A percentile compares a stretch with the other conserved stretches of the same genome.
These are phyloP conservation scores for Cataglyphis livida DNA, from an alignment of 2,888 invertebrate species.

Conservation along the genomic window DNA sequence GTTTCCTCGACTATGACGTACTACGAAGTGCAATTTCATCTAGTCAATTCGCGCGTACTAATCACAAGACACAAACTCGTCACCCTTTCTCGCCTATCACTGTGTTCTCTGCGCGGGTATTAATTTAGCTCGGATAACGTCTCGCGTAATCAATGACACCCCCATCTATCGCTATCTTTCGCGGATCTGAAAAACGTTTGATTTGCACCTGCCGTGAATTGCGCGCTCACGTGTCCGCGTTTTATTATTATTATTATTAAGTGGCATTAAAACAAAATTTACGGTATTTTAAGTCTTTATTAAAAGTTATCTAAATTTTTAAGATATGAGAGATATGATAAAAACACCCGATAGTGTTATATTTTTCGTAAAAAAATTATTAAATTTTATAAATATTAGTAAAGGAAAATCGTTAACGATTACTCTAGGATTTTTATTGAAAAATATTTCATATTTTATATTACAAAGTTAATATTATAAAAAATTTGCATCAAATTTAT, in stretches of 20 bases:
- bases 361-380: neutral
- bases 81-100: slow-evolving; percentile 17
- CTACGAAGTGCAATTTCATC: slow-evolving; percentile 35
- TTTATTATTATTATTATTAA: neutral
- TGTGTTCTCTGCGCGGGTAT: slow-evolving; percentile 12
- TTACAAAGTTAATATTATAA: neutral
- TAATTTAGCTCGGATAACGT: slow-evolving; percentile 33
- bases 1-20: neutral
- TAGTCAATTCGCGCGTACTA: slow-evolving; percentile 26
- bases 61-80: slow-evolving; percentile 35
- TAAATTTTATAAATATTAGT: neutral
- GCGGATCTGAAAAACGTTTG: neutral
- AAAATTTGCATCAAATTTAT: neutral
- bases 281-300: neutral
- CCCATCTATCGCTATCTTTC: neutral
- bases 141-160: slow-evolving; percentile 51
- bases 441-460: neutral
- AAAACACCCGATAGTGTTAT: neutral
- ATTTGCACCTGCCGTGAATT: slow-evolving; percentile 35
- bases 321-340: neutral
- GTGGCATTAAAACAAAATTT: neutral
- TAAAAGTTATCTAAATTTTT: slow-evolving; percentile 5
- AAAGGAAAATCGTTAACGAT: neutral
- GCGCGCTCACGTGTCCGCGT: neutral
- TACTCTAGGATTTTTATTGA: neutral